Evolutionary conservation across 2,888 invertebrate genomes (phyloP).

Genomic region (Autographa gamma): DNA sequence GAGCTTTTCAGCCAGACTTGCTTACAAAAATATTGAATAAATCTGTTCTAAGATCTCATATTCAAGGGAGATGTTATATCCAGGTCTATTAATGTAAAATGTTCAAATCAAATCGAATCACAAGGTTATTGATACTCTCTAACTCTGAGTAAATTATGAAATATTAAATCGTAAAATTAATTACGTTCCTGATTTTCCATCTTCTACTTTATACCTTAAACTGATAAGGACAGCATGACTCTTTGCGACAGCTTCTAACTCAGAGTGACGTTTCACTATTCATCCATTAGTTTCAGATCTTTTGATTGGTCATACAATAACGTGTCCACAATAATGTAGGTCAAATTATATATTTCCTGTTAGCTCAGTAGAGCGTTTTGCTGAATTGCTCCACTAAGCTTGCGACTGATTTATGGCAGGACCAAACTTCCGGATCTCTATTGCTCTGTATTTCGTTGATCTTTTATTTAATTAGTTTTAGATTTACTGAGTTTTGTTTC

Average conservation of each 20-base stretch:
- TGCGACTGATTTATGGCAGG: constrained; percentile 76
- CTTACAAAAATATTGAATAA: too few species aligned
- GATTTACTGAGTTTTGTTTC: constrained; percentile 5
- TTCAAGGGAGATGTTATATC: constrained; percentile 56
- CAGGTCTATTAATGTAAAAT: constrained; percentile 63
- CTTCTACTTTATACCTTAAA: too few species aligned
- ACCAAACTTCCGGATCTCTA: constrained; percentile 65
- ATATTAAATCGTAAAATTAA: too few species aligned
- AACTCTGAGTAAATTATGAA: too few species aligned
- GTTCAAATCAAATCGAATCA: constrained; percentile 62
- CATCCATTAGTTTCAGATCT: constrained; percentile 46
- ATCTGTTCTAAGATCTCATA: not conserved
- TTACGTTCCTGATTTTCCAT: too few species aligned
- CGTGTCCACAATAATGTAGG: constrained; percentile 71
- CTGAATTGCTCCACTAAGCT: constrained; percentile 78
- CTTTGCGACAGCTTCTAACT: too few species aligned
- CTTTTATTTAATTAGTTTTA: constrained; percentile 29
- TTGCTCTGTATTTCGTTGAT: constrained; percentile 45
- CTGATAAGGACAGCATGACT: too few species aligned
- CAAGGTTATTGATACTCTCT: constrained; percentile 30
- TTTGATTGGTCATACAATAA: constrained; percentile 53
- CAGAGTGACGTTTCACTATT: too few species aligned
- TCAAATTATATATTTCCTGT: constrained; percentile 79
- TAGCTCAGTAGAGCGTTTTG: constrained; percentile 81
- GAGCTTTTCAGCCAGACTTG: constrained; percentile 52